These are phyloP conservation scores for Epinephelus cyanopodus DNA, from an alignment of 2,113 vertebrate genomes.

Conservation along the genomic window DNA sequence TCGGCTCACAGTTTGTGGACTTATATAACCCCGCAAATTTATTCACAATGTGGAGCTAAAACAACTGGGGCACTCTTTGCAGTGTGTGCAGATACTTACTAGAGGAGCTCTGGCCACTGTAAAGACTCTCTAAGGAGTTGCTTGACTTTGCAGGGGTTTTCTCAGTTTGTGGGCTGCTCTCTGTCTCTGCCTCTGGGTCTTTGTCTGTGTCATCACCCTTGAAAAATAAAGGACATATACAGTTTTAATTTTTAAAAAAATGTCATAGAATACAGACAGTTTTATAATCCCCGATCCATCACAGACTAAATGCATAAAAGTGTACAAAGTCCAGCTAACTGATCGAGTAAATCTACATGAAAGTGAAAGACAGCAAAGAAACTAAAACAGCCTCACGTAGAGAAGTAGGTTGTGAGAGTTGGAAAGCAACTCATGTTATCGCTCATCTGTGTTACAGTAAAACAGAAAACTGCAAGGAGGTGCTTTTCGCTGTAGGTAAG, in stretches of 20 bases:
- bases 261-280: neutral
- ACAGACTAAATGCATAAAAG: neutral
- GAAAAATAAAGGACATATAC: neutral
- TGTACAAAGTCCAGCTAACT: neutral
- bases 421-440: slow-evolving; percentile 2
- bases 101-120: slow-evolving; percentile 91
- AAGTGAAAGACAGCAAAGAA: neutral
- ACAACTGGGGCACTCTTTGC: neutral
- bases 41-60: neutral
- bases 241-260: neutral
- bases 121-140: slow-evolving; percentile 94
- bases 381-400: neutral
- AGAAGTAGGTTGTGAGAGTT: slow-evolving; percentile 16
- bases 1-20: neutral
- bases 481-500: neutral
- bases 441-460: neutral
- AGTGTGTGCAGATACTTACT: slow-evolving; percentile 84
- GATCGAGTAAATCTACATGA: too few relatives aligned
- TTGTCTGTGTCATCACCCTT: slow-evolving; percentile 89
- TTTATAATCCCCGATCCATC: neutral
- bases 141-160: slow-evolving; percentile 85
- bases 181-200: slow-evolving; percentile 83
- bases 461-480: slow-evolving; percentile 2
- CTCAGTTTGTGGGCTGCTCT: slow-evolving; percentile 78
- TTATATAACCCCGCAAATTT: neutral